Base-by-base conservation (phyloP, 2,797 vertebrate species). In the Catostomus latipinnis region DNA sequence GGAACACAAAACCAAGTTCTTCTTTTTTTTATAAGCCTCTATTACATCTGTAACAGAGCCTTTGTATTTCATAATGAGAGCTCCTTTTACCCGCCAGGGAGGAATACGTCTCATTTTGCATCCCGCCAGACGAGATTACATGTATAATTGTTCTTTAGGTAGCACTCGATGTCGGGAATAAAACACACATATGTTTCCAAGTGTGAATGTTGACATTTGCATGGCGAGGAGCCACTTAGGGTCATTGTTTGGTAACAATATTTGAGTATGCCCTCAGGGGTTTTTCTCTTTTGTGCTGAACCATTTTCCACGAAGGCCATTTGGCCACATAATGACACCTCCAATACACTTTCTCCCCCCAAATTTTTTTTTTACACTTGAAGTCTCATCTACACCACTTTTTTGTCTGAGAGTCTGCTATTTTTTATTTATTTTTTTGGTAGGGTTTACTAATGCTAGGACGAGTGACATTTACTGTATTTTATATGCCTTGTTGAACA, bases 291-390 rank as follows among this genome's bases (percentile, higher is more conserved):
- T 88, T 84, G 83, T 84, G 74, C 72, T 46, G 78, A 85, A 82
- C 86, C 68, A 86, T 86, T 85, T 86, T 86, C 81, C 76, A 87
- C 66, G 84, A 88, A 88, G 85, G 88, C 81, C 85, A 88, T 87
- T 88, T 80, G 82, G 82, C 73, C 80, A 79, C 81, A 86, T 87
- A 86, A 88, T 88, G 95, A 94, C 94, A 95, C 94, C 95, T 94
- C 95, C 95, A 94, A 94, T 94, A 93, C 94, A 95, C 95, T 96
- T 95, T 95, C 94, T 95, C 94, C 92, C 76, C 76, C 94, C 94
- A 95, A 95, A 94, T 34, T 34, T 34, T 34, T 46, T 66, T 77
- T 84, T 71, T 49, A 67, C 71, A 79, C 80, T 87, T 82, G 79
- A 84, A 88, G 83, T 87, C 82, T 84, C 74, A 68, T 72, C 71